These are phyloP conservation scores for Scaptomyza reducta DNA, from an alignment of 2,888 invertebrate genomes.

Conservation along the genomic window DNA sequence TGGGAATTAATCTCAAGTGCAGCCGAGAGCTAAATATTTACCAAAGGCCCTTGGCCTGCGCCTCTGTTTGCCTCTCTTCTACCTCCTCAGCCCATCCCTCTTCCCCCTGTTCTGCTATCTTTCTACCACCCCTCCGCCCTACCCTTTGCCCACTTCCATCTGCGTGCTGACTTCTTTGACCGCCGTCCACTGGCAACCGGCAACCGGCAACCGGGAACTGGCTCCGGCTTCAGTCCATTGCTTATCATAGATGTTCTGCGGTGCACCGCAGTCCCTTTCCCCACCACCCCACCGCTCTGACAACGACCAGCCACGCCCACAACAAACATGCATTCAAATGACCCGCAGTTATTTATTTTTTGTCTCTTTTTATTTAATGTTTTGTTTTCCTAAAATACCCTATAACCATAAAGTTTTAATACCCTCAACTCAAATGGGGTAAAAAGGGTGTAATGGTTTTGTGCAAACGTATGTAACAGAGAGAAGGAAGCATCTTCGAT, in stretches of 20 bases:
- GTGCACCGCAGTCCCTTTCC: background rate
- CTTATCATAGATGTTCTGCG: constrained; percentile 55
- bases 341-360: constrained; percentile 34
- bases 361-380: background rate
- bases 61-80: no score
- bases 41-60: constrained; percentile 50
- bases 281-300: background rate
- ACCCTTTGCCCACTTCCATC: background rate
- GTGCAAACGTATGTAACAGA: no score
- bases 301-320: background rate
- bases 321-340: constrained; percentile 64
- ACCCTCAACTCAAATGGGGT: no score
- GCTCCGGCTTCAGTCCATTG: constrained; percentile 46
- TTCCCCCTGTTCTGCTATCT: background rate
- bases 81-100: background rate
- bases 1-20: constrained; percentile 77
- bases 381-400: constrained; percentile 23
- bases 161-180: constrained; percentile 54
- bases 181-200: constrained; percentile 33
- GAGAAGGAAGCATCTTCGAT: no score
- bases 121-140: background rate
- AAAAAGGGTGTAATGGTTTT: no score
- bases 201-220: constrained; percentile 3
- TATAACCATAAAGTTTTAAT: constrained; percentile 1
- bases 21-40: constrained; percentile 79